Base-by-base conservation (phyloP, 2,888 invertebrate genomes). In the Hypomecis punctinalis region DNA sequence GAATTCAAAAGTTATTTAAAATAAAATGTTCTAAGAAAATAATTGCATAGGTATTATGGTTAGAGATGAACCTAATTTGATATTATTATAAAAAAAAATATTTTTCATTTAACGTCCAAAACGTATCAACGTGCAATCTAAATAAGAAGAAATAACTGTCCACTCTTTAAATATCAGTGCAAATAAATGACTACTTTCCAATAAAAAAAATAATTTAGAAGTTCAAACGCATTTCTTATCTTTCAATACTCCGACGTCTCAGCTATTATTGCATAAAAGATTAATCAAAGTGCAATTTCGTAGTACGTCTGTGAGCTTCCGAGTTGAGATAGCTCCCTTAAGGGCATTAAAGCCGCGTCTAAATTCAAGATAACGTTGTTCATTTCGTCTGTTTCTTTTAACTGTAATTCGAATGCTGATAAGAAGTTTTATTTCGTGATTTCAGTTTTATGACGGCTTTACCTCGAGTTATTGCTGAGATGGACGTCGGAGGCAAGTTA, bases 201-300 rank as follows among this genome's bases (percentile, higher is more conserved):
- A n/a, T 23, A 23, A 23, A 23, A 23, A 23, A 23, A 23, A 2
- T 2, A 23, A 23, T 23, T 23, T 23, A 23, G 0, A n/a, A 33
- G 39, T 39, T 9, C 6, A 33, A 33, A 8, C 5, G 1, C n/a
- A 11, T 2, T 48, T 48, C 36, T 33, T 36, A 35, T 35, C 33
- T 47, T 10, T 48, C 36, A n/a, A 48, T 39, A 23, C 39, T 39
- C 13, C 10, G 39, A 39, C 51, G 35, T 49, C 35, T 4, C 9
- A 49, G 53, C 43, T 51, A 47, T 42, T 62, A 56, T 52, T 58
- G 35, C 54, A 61, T 49, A 52, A 53, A 53, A 63, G 45, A 68
- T 67, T 69, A 70, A 76, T 76, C 67, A 70, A 68, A 77, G 57
- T 75, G 72, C 73, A 77, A 70, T 72, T 73, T 67, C 61, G 72